Evolutionary conservation across 2,113 vertebrate species (phyloP).

Genomic region (Alexandromys fortis): DNA sequence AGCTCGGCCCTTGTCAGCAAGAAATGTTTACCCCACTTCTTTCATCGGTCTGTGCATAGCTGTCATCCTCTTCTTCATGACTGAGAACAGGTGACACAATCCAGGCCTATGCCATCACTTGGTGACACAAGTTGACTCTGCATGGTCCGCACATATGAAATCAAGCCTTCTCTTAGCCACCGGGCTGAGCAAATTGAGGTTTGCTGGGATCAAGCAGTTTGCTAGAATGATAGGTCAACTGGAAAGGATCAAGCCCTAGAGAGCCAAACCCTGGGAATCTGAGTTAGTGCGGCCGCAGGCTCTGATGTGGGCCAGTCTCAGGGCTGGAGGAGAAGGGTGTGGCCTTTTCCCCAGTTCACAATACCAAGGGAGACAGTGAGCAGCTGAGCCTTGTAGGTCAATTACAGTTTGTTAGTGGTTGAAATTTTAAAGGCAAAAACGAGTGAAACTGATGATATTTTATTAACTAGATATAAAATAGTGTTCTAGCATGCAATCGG

Average conservation of each 20-base stretch:
- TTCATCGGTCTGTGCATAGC: neutral
- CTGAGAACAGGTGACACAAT: neutral
- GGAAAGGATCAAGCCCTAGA: neutral
- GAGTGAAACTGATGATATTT: neutral
- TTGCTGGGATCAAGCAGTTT: conserved; percentile 32
- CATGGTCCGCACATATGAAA: neutral
- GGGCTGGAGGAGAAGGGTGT: neutral
- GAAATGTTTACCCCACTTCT: neutral
- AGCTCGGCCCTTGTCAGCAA: neutral
- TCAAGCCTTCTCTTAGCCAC: neutral
- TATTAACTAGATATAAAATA: conserved; percentile 21
- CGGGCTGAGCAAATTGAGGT: conserved; percentile 1
- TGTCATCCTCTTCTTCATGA: neutral
- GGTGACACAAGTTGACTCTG: neutral
- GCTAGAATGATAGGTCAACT: neutral
- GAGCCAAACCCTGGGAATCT: neutral
- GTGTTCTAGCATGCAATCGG: neutral
- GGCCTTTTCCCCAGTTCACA: neutral
- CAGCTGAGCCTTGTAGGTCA: neutral
- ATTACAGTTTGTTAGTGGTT: neutral
- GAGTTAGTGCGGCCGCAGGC: neutral
- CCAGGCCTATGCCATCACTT: neutral
- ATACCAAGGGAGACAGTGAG: too few species aligned
- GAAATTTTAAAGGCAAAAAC: conserved; percentile 16
- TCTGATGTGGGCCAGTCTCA: neutral